phyloP scores from a whole-genome alignment of 2,113 vertebrate species.

The Oriolus oriolus region DNA sequence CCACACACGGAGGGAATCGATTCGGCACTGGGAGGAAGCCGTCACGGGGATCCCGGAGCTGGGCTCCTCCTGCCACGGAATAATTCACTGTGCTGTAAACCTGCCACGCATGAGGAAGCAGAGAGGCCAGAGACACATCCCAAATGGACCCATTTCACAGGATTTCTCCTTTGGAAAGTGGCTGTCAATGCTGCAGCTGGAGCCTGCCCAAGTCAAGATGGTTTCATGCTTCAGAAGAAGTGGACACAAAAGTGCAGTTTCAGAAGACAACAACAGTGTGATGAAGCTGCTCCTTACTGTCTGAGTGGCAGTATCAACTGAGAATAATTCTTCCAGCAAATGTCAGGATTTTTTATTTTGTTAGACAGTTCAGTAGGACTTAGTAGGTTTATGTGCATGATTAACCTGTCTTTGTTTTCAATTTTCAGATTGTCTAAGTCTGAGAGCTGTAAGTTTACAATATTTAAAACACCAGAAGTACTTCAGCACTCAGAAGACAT shows the following conservation, averaged over 20 bases:
- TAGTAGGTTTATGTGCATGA: neutral
- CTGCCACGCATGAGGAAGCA: neutral
- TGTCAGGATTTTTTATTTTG: neutral
- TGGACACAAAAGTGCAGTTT: neutral
- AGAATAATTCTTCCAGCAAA: conserved; percentile 1
- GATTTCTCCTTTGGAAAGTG: neutral
- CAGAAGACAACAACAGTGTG: neutral
- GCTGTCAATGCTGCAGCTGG: neutral
- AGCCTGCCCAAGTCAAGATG: neutral
- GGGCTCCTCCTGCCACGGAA: neutral
- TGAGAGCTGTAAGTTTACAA: neutral
- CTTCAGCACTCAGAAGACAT: neutral
- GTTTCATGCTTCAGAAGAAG: conserved; percentile 1
- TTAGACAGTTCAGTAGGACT: neutral
- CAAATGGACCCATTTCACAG: neutral
- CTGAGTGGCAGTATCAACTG: neutral
- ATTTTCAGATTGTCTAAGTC: neutral
- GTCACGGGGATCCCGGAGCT: fast-evolving
- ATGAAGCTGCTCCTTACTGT: neutral
- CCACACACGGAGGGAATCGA: fast-evolving
- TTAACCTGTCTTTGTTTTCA: neutral
- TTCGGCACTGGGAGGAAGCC: neutral
- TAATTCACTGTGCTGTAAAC: neutral
- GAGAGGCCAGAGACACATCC: neutral
- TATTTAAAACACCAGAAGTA: neutral